phyloP scores from a whole-genome alignment of 2,113 vertebrate genomes.

The Labeo catla region DNA sequence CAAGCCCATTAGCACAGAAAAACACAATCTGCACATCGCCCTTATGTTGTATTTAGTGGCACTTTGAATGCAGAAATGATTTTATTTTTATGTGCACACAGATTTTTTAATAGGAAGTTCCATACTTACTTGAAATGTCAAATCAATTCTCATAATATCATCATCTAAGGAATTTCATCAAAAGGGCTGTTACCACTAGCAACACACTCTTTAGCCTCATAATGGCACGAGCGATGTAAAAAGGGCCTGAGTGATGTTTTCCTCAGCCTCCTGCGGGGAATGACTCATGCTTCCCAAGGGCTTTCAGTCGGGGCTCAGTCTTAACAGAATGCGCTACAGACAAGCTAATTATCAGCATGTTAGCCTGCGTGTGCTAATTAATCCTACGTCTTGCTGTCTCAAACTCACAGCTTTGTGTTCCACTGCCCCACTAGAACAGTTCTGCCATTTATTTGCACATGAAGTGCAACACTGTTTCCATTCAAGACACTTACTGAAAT shows the following conservation, averaged over 20 bases:
- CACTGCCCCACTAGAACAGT: slow-evolving; percentile 9
- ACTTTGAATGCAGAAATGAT: not conserved
- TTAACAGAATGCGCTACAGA: slow-evolving; percentile 42
- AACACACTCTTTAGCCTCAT: slow-evolving; percentile 17
- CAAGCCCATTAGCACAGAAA: not conserved
- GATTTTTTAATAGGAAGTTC: not conserved
- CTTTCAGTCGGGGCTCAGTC: slow-evolving; percentile 33
- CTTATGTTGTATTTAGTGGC: not conserved
- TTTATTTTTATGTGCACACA: not conserved
- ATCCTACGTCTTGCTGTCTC: slow-evolving; percentile 16
- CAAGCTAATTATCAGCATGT: slow-evolving; percentile 53
- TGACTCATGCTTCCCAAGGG: slow-evolving; percentile 39
- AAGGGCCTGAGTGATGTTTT: slow-evolving; percentile 35
- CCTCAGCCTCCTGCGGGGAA: slow-evolving; percentile 27
- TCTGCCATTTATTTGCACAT: slow-evolving; percentile 16
- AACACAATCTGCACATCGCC: not conserved
- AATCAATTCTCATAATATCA: slow-evolving; percentile 28
- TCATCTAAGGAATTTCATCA: slow-evolving; percentile 3
- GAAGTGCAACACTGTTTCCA: slow-evolving; percentile 34
- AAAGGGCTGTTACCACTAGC: slow-evolving; percentile 1
- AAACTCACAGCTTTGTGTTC: slow-evolving; percentile 20
- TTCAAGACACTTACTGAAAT: not conserved
- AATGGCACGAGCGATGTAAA: slow-evolving; percentile 18
- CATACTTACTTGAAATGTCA: slow-evolving; percentile 25
- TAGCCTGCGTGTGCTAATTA: slow-evolving; percentile 51